Evolutionary conservation across 2,113 vertebrate genomes (phyloP), one percentile per base, ranked within the genome.

Genomic region (Oreochromis aureus): DNA sequence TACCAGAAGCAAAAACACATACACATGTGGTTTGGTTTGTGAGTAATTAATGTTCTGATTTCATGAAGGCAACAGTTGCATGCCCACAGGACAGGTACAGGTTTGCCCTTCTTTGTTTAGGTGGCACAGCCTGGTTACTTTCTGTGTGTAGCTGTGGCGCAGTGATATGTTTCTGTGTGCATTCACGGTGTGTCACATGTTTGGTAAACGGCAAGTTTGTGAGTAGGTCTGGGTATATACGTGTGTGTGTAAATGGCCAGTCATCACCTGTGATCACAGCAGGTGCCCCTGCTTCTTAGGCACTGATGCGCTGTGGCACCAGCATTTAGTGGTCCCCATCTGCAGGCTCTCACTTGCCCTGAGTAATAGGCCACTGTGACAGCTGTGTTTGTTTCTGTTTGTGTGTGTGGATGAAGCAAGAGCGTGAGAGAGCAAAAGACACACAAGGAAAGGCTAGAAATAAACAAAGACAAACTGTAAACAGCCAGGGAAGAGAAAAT

Each of bases 271-370:
- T 91, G 89, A 91, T 89, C 84, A 83, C 91, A 91, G 92, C 95
- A 96, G 95, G 95, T 96, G 92, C 82, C 90, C 92, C 78, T 53
- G 86, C 93, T 89, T 88, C 89, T 83, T 80, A 58, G 84, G 85
- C 89, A 15, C 91, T 95, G 94, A 96, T 96, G 90, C 81, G 22
- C 90, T 93, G 92, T 95, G 96, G 94, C 96, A 96, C 89, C 89
- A 53, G 93, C 92, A 92, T 96, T 96, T 96, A 96, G 94, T 87
- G 71, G 89, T 88, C 82, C 87, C 91, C 95, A 93, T 93, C 96
- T 95, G 90, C 93, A 90, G 95, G 94, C 93, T 88, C 88, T 92
- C 87, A 86, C 91, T 93, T 63, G 92, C 95, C 94, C 85, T 90
- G 90, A 95, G 95, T 94, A 89, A 91, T 91, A 89, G 91, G 92